phyloP scores from a whole-genome alignment of 2,888 invertebrate species.

The Drosophila multiciliata region DNA sequence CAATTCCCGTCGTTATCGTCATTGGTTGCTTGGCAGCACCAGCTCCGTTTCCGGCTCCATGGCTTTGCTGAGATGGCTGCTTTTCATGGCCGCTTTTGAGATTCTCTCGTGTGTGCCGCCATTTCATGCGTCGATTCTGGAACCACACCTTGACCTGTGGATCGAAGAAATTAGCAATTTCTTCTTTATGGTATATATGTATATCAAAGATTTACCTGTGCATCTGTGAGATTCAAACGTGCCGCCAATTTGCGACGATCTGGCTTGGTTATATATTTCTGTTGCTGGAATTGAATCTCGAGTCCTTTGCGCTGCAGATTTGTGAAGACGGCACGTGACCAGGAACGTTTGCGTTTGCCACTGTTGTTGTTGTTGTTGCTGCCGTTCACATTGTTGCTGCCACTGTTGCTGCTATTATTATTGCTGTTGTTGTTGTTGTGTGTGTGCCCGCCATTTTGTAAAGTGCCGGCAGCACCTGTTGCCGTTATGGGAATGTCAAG shows the following conservation, averaged over 20 bases:
- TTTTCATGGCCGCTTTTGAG: conserved; percentile 84
- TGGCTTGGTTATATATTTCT: conserved; percentile 98
- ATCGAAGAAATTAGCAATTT: accelerated
- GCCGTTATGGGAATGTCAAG: conserved; percentile 64
- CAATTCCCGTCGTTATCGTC: conserved; percentile 7
- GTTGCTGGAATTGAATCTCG: conserved; percentile 95
- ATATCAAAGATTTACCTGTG: conserved; percentile 88
- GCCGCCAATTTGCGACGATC: conserved; percentile 96
- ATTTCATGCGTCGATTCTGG: conserved; percentile 95
- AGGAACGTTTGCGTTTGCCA: conserved; percentile 93
- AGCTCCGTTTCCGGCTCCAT: conserved; percentile 5
- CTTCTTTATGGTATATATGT: background rate
- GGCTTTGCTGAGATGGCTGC: conserved; percentile 59
- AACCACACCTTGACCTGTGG: conserved; percentile 95
- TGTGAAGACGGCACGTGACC: conserved; percentile 98
- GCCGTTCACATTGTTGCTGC: conserved; percentile 16
- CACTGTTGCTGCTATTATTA: conserved; percentile 25
- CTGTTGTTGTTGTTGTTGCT: conserved; percentile 46
- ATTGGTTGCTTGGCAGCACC: conserved; percentile 16
- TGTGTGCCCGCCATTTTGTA: conserved; percentile 46
- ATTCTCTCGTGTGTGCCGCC: conserved; percentile 92
- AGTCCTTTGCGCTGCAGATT: conserved; percentile 97
- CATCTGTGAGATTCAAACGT: conserved; percentile 95
- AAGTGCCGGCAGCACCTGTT: conserved; percentile 32
- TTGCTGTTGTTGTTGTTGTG: conserved; percentile 30